Conservation (phyloP, 2,888 invertebrate species). For the Eilema sororculum region DNA sequence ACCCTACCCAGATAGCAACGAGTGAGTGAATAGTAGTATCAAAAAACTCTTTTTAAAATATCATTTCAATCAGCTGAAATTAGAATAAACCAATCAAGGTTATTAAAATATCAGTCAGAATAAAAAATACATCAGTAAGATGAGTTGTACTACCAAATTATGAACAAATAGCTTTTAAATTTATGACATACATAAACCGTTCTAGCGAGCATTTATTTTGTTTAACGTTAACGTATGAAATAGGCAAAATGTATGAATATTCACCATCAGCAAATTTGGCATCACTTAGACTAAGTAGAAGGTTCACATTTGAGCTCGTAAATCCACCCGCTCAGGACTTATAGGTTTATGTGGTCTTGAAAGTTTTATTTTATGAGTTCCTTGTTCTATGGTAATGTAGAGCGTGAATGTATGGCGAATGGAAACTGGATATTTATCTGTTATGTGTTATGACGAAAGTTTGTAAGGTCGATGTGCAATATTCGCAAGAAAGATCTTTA, state of each 20-base stretch:
- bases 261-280: constrained; percentile 33
- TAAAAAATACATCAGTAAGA: neutral
- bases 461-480: neutral
- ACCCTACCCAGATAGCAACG: neutral
- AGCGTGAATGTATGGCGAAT: constrained; percentile 15
- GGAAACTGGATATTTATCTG: constrained; percentile 11
- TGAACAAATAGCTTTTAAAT: neutral
- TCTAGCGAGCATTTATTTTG: neutral
- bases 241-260: constrained; percentile 34
- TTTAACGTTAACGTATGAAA: neutral
- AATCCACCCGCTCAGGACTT: constrained; percentile 31
- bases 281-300: constrained; percentile 38
- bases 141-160: neutral
- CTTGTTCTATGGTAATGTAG: constrained; percentile 23
- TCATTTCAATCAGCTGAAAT: no score
- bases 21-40: no score
- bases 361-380: constrained; percentile 31
- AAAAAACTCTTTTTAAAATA: no score
- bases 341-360: constrained; percentile 29
- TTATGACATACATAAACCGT: neutral
- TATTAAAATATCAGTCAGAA: neutral
- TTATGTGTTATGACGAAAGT: constrained; percentile 5
- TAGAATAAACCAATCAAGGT: neutral
- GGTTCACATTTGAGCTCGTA: constrained; percentile 33
- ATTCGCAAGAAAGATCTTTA: neutral